Conservation (phyloP, 2,113 vertebrate genomes). For the Setophaga coronata region DNA sequence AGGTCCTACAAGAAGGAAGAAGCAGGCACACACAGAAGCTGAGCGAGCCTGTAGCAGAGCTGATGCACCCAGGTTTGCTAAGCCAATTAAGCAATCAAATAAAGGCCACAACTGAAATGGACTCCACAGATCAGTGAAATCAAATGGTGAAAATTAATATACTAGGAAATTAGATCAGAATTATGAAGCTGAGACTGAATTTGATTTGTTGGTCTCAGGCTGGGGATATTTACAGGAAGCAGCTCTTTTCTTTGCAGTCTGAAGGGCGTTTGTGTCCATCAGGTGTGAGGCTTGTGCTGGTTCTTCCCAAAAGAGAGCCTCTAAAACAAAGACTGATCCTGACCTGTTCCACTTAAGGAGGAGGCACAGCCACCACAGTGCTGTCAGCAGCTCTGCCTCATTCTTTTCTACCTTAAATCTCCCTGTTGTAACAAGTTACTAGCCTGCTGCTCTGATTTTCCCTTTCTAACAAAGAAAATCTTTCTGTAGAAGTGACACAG, state of each 20-base stretch:
- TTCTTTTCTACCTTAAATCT: slow-evolving; percentile 5
- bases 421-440: not conserved
- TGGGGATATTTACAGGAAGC: not conserved
- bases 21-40: not conserved
- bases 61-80: not conserved
- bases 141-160: slow-evolving; percentile 33
- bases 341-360: not conserved
- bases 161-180: slow-evolving; percentile 36
- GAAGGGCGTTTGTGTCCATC: not conserved
- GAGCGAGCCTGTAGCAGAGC: not conserved
- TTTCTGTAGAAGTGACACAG: not conserved
- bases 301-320: not conserved
- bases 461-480: not conserved
- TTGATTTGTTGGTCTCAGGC: not conserved
- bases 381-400: not conserved
- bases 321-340: not conserved
- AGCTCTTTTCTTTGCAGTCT: not conserved
- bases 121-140: slow-evolving; percentile 24
- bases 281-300: not conserved
- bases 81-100: slow-evolving; percentile 44
- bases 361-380: not conserved
- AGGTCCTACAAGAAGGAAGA: not conserved
- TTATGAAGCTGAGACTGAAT: not conserved
- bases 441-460: slow-evolving; percentile 23
- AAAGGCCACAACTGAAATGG: slow-evolving; percentile 30